Conservation (phyloP, 2,888 invertebrate genomes). For the Hylaea fasciaria region DNA sequence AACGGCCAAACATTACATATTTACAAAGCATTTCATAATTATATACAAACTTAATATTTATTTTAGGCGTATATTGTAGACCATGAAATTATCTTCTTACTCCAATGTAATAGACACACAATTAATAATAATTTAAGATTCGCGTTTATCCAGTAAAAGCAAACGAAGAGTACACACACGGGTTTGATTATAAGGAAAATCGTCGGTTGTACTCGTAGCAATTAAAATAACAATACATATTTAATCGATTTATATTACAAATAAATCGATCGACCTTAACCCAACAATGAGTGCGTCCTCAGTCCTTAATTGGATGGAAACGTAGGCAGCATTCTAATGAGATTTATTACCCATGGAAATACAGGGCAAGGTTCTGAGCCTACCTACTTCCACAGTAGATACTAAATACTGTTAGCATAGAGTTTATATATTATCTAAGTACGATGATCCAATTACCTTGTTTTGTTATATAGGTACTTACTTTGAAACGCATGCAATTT, state of each 20-base stretch:
- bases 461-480: constrained; percentile 16
- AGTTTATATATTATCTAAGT: background rate
- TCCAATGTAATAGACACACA: too few relatives aligned
- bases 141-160: too few relatives aligned
- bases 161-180: background rate
- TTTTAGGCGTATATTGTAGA: too few relatives aligned
- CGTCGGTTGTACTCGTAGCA: background rate
- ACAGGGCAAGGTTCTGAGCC: constrained; percentile 54
- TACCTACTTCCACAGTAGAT: too few relatives aligned
- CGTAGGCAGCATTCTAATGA: constrained; percentile 56
- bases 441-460: constrained; percentile 16
- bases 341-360: constrained; percentile 50
- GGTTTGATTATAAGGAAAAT: constrained; percentile 2
- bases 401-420: too few relatives aligned
- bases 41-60: too few relatives aligned
- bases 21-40: background rate
- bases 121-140: too few relatives aligned
- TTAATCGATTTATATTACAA: constrained; percentile 37
- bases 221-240: constrained; percentile 31
- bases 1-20: background rate
- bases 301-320: constrained; percentile 55
- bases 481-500: background rate
- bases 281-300: constrained; percentile 58
- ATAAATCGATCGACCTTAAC: constrained; percentile 59
- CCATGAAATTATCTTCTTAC: too few relatives aligned